Evolutionary conservation across 92 coral and sea anemone species (phyloP).

Genomic region (Hydrozoanthus gracilis): DNA sequence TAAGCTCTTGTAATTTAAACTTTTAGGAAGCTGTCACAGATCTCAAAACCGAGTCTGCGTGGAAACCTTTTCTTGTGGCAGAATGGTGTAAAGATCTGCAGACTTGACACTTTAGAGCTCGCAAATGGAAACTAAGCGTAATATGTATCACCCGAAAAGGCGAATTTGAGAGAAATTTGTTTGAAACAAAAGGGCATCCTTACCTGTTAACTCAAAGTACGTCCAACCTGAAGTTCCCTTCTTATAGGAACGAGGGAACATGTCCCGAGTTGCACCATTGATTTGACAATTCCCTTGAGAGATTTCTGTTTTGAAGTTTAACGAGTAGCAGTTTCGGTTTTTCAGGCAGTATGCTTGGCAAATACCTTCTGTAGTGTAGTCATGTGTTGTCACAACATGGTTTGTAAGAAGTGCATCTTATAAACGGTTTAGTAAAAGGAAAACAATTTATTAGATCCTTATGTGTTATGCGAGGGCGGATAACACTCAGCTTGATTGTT

Average conservation of each 20-base stretch:
- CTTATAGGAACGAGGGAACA: background rate
- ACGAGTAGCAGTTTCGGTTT: background rate
- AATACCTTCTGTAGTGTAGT: background rate
- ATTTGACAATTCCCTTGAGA: background rate
- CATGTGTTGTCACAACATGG: background rate
- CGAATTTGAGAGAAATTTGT: no score
- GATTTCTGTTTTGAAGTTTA: background rate
- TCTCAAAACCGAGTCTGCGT: no score
- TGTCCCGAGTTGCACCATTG: background rate
- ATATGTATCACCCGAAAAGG: no score
- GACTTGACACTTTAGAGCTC: no score
- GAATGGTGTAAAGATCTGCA: no score
- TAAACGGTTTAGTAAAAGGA: background rate
- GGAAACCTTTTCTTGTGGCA: no score
- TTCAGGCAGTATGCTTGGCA: background rate
- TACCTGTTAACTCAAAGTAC: no score
- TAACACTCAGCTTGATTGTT: background rate
- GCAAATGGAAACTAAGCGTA: no score
- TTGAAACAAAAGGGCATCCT: no score
- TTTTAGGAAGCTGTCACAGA: no score
- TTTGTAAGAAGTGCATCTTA: background rate
- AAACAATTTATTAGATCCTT: background rate
- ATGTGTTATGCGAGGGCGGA: background rate
- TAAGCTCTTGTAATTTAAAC: no score
- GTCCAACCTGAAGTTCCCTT: background rate